phyloP scores from a whole-genome alignment of 2,113 vertebrate genomes.

The Callorhinus ursinus region DNA sequence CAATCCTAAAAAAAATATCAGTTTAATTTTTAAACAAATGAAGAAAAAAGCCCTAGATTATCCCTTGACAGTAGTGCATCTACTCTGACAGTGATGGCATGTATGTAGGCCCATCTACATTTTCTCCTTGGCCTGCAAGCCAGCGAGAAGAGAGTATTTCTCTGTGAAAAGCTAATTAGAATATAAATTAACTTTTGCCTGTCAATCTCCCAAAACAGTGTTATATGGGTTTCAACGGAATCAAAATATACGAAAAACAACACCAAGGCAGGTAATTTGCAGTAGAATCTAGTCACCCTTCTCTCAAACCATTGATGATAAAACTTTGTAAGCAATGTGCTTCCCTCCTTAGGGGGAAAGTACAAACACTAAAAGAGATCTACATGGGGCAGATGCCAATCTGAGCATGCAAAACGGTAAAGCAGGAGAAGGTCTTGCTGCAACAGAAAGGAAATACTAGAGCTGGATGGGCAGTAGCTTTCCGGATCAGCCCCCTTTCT shows the following conservation, averaged over 20 bases:
- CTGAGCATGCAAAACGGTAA: fast-evolving
- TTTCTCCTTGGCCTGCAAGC: not conserved
- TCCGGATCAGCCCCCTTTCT: not conserved
- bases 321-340: not conserved
- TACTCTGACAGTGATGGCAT: not conserved
- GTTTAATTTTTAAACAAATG: conserved; percentile 30
- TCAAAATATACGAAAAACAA: not conserved
- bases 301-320: not conserved
- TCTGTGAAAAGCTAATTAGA: not conserved
- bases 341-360: not conserved
- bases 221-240: not conserved
- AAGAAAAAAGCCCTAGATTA: not conserved
- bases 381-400: not conserved
- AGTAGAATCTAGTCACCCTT: not conserved
- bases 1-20: not conserved
- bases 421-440: not conserved
- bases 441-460: not conserved
- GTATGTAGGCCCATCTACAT: not conserved
- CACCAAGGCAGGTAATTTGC: not conserved
- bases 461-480: not conserved
- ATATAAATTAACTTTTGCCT: not conserved
- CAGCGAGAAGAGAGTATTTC: not conserved
- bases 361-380: not conserved
- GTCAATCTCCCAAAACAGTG: conserved; percentile 5
- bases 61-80: not conserved